phyloP scores from a whole-genome alignment of 2,113 vertebrate species.

The Myiopsitta monachus region DNA sequence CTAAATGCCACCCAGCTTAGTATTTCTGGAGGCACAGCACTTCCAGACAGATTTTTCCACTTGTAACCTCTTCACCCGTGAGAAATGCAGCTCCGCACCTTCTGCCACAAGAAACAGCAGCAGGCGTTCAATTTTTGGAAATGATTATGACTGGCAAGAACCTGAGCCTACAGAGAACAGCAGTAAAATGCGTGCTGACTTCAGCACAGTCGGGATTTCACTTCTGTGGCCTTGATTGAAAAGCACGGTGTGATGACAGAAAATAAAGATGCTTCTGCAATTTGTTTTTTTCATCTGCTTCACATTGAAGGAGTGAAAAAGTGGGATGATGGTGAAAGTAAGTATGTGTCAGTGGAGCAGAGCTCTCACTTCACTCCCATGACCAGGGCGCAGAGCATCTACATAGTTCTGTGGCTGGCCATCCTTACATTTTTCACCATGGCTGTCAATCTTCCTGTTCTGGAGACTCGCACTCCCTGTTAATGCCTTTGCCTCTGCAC shows the following conservation, averaged over 20 bases:
- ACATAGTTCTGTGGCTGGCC: fast-evolving
- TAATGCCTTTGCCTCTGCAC: neutral
- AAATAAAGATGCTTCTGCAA: neutral
- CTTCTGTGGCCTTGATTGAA: neutral
- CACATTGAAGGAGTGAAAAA: neutral
- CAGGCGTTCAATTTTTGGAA: neutral
- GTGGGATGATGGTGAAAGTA: neutral
- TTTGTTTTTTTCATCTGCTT: neutral
- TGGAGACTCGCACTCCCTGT: neutral
- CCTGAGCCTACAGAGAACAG: neutral
- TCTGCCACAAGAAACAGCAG: neutral
- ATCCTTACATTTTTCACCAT: fast-evolving
- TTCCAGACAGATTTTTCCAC: neutral
- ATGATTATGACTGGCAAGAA: neutral
- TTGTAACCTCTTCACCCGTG: neutral
- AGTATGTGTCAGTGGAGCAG: neutral
- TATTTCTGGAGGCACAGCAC: neutral
- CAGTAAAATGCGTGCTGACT: neutral
- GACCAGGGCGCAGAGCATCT: neutral
- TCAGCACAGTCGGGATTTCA: neutral
- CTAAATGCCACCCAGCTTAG: neutral
- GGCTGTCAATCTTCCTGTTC: neutral
- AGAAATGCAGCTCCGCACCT: neutral
- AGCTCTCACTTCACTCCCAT: neutral
- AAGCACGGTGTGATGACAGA: neutral